Evolutionary conservation across 64 coral and sea anemone genomes (phyloP).

Genomic region (Cladopsammia gracilis): DNA sequence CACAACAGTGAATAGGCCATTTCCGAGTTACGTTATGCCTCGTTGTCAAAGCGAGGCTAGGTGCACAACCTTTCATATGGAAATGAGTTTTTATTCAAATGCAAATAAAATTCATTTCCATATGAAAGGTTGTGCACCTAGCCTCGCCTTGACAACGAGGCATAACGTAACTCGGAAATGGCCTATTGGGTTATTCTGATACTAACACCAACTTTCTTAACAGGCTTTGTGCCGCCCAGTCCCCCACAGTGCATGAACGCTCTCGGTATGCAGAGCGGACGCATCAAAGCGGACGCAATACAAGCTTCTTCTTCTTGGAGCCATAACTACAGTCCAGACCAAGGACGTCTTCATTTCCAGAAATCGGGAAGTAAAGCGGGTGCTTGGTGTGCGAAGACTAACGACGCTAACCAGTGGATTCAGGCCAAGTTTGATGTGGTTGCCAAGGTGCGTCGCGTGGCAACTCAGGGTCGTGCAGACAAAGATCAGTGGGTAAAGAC

Average conservation of each 20-base stretch:
- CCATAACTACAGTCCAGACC: slow-evolving; percentile 11
- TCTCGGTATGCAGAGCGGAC: slow-evolving; percentile 55
- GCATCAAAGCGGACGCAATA: slow-evolving; percentile 17
- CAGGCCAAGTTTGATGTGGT: slow-evolving; percentile 48
- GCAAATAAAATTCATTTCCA: no score
- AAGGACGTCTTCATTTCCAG: slow-evolving; percentile 62
- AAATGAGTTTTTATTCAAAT: no score
- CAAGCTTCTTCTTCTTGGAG: slow-evolving; percentile 38
- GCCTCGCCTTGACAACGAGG: no score
- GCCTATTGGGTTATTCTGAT: background rate
- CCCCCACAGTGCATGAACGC: slow-evolving; percentile 36
- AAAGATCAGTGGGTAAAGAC: slow-evolving; percentile 55
- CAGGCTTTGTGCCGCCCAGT: slow-evolving; percentile 53
- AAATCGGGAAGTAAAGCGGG: slow-evolving; percentile 16
- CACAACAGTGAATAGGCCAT: no score
- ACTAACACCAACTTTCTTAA: background rate
- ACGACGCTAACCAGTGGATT: slow-evolving; percentile 50
- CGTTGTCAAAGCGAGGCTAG: no score
- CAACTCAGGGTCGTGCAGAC: slow-evolving; percentile 55
- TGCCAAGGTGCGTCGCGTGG: slow-evolving; percentile 35
- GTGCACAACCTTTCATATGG: no score
- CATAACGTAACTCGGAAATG: no score
- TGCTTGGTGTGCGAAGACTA: slow-evolving; percentile 39
- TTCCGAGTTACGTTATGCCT: no score
- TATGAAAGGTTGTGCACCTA: no score